Evolutionary conservation across 2,797 vertebrate genomes (phyloP).

Genomic region (Rhinoraja longicauda): DNA sequence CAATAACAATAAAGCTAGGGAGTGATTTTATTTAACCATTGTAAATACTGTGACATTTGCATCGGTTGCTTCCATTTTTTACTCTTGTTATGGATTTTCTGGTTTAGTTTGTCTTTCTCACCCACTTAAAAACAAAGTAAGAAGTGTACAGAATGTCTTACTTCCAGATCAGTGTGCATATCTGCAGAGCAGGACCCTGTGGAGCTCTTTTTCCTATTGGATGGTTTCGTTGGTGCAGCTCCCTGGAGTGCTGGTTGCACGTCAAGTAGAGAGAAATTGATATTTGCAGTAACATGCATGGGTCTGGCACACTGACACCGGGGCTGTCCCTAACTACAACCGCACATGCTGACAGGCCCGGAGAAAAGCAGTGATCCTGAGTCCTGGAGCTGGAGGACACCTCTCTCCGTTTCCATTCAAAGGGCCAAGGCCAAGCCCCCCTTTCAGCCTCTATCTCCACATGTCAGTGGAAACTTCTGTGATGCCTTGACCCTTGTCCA

Average conservation of each 20-base stretch:
- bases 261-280: constrained; percentile 20
- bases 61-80: background rate
- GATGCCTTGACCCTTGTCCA: constrained; percentile 23
- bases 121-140: background rate
- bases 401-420: constrained; percentile 9
- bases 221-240: background rate
- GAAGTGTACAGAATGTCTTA: background rate
- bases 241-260: background rate
- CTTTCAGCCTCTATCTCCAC: constrained; percentile 17
- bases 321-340: background rate
- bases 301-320: background rate
- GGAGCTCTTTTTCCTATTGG: background rate
- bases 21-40: background rate
- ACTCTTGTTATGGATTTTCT: background rate
- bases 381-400: constrained; percentile 10
- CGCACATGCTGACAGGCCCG: background rate
- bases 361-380: constrained; percentile 5
- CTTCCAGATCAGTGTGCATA: background rate
- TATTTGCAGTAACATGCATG: background rate
- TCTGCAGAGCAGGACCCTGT: constrained; percentile 9
- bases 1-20: background rate
- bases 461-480: constrained; percentile 30
- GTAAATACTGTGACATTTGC: background rate
- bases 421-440: background rate
- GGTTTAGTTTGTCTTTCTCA: background rate